Percentiles rank a stretch among this genome's conserved stretches.
Evolutionary conservation across 2,888 invertebrate species (phyloP).

Genomic region (Rugalucina vietnamica): DNA sequence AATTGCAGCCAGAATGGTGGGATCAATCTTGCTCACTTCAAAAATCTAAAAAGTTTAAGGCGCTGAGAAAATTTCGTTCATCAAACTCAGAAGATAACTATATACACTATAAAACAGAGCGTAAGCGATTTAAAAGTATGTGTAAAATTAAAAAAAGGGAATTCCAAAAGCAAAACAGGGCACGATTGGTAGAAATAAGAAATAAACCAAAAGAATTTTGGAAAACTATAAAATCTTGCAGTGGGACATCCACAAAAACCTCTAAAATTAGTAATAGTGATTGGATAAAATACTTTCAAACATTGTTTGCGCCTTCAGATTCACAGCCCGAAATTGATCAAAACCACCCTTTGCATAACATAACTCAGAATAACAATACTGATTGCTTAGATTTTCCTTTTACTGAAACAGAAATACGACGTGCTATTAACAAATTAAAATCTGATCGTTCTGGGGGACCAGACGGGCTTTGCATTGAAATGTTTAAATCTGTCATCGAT

Average conservation of each 20-base stretch:
- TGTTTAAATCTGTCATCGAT: neutral
- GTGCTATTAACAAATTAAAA: neutral
- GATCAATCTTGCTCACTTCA: neutral
- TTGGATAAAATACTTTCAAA: neutral
- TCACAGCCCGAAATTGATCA: neutral
- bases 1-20: neutral
- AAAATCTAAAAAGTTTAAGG: neutral
- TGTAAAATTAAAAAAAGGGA: neutral
- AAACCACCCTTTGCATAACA: neutral
- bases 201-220: neutral
- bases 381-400: neutral
- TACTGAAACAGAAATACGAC: neutral
- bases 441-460: neutral
- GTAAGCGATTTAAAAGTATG: neutral
- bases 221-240: neutral
- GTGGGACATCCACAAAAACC: neutral
- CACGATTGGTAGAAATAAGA: neutral
- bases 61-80: neutral
- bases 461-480: neutral
- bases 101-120: neutral
- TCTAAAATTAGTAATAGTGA: neutral
- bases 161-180: neutral
- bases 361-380: neutral
- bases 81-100: neutral
- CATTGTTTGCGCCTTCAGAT: neutral